Conservation (phyloP, 1,140 invertebrate genomes). For the Drosophila virilis region DNA sequence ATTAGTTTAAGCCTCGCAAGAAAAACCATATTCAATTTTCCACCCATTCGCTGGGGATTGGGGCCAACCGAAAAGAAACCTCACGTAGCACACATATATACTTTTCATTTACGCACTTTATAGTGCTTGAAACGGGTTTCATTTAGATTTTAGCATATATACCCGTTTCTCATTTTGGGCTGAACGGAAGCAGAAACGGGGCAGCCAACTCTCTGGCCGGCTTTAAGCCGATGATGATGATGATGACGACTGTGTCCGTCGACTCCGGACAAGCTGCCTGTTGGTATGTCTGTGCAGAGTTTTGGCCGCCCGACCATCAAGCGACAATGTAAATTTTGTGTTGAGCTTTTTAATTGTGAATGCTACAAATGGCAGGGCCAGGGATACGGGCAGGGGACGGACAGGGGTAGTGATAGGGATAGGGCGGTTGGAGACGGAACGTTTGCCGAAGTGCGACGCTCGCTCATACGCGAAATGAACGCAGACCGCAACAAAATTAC, state of each 20-base stretch:
- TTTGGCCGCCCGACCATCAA: constrained; percentile 59
- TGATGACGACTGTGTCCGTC: constrained; percentile 53
- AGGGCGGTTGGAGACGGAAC: background rate
- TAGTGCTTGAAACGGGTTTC: background rate
- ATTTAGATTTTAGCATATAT: background rate
- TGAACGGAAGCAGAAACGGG: background rate
- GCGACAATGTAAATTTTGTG: constrained; percentile 83
- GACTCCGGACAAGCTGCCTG: constrained; percentile 13
- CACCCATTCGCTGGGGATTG: too few species aligned
- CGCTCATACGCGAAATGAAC: constrained; percentile 78
- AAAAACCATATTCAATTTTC: too few species aligned
- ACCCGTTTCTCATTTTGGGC: constrained; percentile 1
- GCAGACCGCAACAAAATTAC: constrained; percentile 70
- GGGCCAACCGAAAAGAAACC: too few species aligned
- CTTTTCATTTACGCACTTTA: background rate
- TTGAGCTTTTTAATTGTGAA: constrained; percentile 84
- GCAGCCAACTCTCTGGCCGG: background rate
- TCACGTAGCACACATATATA: background rate
- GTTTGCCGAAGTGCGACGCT: constrained; percentile 23
- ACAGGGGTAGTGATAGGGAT: background rate
- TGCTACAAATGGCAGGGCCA: constrained; percentile 36
- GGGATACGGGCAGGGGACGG: background rate
- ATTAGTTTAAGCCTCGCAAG: too few species aligned
- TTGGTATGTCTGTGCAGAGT: constrained; percentile 29
- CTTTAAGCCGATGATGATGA: constrained; percentile 30